Conservation (phyloP, 2,888 invertebrate species). For the Axea sp. region DNA sequence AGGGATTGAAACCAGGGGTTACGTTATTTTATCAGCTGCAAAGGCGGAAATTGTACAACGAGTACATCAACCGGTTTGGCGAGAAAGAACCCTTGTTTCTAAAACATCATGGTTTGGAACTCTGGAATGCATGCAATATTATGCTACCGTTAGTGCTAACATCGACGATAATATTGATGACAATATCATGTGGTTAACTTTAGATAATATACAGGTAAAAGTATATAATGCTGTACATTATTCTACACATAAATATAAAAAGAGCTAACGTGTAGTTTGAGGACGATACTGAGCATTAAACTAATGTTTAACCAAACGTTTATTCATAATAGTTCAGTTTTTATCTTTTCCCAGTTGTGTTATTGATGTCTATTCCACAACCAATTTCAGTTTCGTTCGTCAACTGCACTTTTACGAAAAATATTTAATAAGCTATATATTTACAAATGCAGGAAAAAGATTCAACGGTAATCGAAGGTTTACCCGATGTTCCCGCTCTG, state of each 20-base stretch:
- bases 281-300: too few relatives aligned
- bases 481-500: conserved; percentile 92
- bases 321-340: too few relatives aligned
- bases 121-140: conserved; percentile 99
- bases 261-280: too few relatives aligned
- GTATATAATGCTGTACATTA: too few relatives aligned
- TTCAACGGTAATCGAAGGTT: conserved; percentile 87
- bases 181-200: conserved; percentile 97
- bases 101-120: conserved; percentile 98
- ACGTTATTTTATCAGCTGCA: conserved; percentile 97
- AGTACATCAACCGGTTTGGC: conserved; percentile 93
- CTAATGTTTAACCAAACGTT: too few relatives aligned
- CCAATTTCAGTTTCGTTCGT: too few relatives aligned
- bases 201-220: conserved; percentile 93
- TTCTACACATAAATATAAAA: too few relatives aligned
- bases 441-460: conserved; percentile 88
- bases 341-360: too few relatives aligned
- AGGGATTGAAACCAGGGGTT: conserved; percentile 98
- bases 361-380: too few relatives aligned
- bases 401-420: too few relatives aligned
- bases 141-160: conserved; percentile 95
- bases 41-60: conserved; percentile 96
- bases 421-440: too few relatives aligned
- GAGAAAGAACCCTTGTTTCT: conserved; percentile 90
- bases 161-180: conserved; percentile 82